phyloP scores from a whole-genome alignment of 2,113 vertebrate genomes.

The Balaenoptera acutorostrata region DNA sequence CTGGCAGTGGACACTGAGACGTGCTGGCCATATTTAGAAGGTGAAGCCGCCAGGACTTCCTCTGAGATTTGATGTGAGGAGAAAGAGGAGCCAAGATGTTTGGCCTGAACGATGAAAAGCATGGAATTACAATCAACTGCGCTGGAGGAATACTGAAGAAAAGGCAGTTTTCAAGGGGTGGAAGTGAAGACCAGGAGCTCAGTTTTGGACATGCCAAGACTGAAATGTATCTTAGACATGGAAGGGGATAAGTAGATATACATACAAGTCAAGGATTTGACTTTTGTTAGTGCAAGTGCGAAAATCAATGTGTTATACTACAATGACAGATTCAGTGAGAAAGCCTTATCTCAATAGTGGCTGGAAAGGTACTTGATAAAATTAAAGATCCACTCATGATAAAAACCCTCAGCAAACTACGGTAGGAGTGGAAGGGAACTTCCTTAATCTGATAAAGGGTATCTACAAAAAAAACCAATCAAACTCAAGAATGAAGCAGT shows the following conservation, averaged over 20 bases:
- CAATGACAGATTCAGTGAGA: neutral
- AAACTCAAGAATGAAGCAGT: neutral
- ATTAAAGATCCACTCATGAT: neutral
- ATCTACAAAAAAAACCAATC: neutral
- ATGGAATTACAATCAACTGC: accelerated
- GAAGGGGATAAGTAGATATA: neutral
- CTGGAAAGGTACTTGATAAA: neutral
- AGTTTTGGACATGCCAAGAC: neutral
- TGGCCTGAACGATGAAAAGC: neutral
- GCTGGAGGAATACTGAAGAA: neutral
- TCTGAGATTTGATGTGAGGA: neutral
- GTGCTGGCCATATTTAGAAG: neutral
- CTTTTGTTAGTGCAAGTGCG: neutral
- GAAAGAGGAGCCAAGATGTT: neutral
- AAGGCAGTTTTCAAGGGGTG: no score
- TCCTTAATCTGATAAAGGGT: neutral
- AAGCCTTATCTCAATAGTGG: neutral
- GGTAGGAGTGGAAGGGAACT: neutral
- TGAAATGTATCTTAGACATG: neutral
- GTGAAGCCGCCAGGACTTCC: neutral
- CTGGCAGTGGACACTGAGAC: neutral
- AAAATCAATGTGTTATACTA: neutral
- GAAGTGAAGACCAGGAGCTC: neutral
- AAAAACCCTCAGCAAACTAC: neutral
- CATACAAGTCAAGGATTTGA: neutral